phyloP scores from a whole-genome alignment of 2,797 vertebrate species.

The Amniataba percoides region DNA sequence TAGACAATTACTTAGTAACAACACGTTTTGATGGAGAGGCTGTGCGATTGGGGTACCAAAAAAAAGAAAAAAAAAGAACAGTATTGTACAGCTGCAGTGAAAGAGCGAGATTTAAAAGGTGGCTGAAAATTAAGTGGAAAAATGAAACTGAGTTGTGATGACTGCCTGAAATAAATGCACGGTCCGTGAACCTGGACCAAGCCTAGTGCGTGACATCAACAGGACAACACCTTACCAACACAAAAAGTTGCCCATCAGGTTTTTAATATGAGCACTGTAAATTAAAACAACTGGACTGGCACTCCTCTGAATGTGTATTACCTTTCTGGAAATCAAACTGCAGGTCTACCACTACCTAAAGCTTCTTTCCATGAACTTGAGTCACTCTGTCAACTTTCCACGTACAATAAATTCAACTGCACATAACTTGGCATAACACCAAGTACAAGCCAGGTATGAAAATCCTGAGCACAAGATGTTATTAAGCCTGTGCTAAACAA shows the following conservation, averaged over 20 bases:
- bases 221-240: background rate
- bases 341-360: background rate
- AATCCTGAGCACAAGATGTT: slow-evolving; percentile 60
- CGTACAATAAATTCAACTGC: background rate
- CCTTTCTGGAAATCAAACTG: background rate
- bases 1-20: background rate
- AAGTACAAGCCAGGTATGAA: slow-evolving; percentile 47
- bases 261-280: background rate
- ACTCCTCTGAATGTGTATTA: background rate
- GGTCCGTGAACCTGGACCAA: background rate
- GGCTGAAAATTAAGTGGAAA: background rate
- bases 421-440: background rate
- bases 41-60: background rate
- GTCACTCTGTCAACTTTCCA: background rate
- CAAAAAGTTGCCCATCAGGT: background rate
- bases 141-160: background rate
- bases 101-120: background rate
- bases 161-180: background rate
- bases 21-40: slow-evolving; percentile 17
- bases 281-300: background rate
- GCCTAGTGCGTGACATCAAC: background rate
- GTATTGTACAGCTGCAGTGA: background rate
- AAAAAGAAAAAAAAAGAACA: background rate
- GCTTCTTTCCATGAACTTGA: background rate
- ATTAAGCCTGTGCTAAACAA: too few species aligned